Percentiles rank a stretch among this genome's conserved stretches.
Conservation (phyloP, 2,888 invertebrate genomes). For the Halictus ligatus region DNA sequence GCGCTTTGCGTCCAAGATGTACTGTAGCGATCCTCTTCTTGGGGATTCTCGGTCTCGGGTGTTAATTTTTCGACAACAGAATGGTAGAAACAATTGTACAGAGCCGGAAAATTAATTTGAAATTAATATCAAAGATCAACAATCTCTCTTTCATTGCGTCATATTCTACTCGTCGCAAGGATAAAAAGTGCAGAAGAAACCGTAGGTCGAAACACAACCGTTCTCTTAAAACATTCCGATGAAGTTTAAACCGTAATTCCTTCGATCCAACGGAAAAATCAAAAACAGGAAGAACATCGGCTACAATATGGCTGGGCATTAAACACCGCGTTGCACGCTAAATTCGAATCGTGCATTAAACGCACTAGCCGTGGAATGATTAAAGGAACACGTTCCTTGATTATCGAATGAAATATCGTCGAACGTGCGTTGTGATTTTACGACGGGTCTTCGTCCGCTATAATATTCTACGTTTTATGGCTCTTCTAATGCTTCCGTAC, state of each 20-base stretch:
- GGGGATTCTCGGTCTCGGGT: not conserved
- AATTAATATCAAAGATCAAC: too few species aligned
- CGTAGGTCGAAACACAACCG: too few species aligned
- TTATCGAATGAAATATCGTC: conserved; percentile 14
- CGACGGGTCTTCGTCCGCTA: conserved; percentile 7
- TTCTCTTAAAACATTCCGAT: too few species aligned
- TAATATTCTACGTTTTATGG: conserved; percentile 29
- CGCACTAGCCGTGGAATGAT: not conserved
- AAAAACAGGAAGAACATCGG: conserved; percentile 7
- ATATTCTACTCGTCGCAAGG: too few species aligned
- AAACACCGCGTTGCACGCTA: not conserved
- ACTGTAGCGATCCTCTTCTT: not conserved
- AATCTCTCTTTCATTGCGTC: too few species aligned
- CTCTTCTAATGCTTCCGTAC: not conserved
- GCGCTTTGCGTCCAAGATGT: not conserved
- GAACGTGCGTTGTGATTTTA: not conserved
- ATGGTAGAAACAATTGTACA: too few species aligned
- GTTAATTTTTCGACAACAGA: too few species aligned
- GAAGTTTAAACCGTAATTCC: too few species aligned
- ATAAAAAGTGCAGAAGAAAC: too few species aligned
- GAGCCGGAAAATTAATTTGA: too few species aligned
- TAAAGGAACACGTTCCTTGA: conserved; percentile 35
- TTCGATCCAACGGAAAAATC: not conserved
- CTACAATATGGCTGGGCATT: not conserved
- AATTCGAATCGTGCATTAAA: not conserved